Evolutionary conservation across 2,888 invertebrate genomes (phyloP), one percentile per base, ranked within the genome.

Genomic region (Yponomeuta plumbellus): DNA sequence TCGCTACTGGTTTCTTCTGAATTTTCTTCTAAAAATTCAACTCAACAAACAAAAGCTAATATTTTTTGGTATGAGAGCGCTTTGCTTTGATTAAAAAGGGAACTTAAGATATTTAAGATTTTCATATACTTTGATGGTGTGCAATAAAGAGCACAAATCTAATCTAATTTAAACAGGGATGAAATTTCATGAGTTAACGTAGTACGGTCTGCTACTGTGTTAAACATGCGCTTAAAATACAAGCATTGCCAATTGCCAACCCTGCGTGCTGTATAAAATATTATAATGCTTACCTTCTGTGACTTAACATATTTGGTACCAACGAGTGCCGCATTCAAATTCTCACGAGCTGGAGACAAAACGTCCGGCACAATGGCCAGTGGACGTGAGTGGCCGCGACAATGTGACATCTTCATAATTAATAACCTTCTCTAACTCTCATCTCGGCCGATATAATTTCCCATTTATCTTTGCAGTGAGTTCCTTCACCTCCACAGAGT

Each of bases 391-490:
- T 78, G 81, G 74, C 77, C 74, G 80, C 80, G 86, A 87, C 88
- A 86, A 84, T 88, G 83, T 88, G 90, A 86, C 90, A 85, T 80
- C 86, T 86, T 84, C 84, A 88, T 90, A 90, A 90, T 90, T 91
- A 91, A 91, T 91, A 89, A 87, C 90, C 85, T 84, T 83, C 81
- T 84, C 82, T 52, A 52, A 52, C 44, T 52, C 81, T 86, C 87
- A 89, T 90, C 86, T 84, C 80, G 76, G 80, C 84, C 85, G 86
- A 90, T 91, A 90, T 88, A 86, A 90, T 90, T 88, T 88, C 84
- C 71, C 88, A 89, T 90, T 88, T 88, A 90, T 89, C 88, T 86
- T 78, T 73, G 74, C 70, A 67, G 71, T 67, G 78, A 85, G 90
- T 85, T 89, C 85, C 83, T 88, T 88, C 80, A 89, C 88, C 88